Evolutionary conservation across 2,113 vertebrate genomes (phyloP).

Genomic region (Phainopepla nitens): DNA sequence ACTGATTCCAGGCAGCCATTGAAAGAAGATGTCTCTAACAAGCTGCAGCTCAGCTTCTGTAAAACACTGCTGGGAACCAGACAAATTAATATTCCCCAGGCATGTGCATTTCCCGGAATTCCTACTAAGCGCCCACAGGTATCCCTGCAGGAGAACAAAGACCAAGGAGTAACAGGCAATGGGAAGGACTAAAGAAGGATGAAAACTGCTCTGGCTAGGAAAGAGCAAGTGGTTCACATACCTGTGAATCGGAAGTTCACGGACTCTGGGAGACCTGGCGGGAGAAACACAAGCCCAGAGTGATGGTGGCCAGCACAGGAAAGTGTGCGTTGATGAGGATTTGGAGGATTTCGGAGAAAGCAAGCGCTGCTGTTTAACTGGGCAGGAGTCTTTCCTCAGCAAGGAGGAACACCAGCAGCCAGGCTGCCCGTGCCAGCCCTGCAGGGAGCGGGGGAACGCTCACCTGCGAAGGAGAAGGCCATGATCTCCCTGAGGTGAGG

Average conservation of each 20-base stretch:
- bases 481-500: conserved; percentile 87
- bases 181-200: not conserved
- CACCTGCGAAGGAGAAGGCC: conserved; percentile 91
- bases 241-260: conserved; percentile 94
- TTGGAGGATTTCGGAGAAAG: not conserved
- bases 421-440: not conserved
- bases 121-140: not conserved
- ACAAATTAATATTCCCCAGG: not conserved
- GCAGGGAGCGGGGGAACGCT: not conserved
- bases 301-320: not conserved
- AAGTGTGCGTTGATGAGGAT: rapidly evolving
- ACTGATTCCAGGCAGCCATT: not conserved
- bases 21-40: not conserved
- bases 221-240: conserved; percentile 42
- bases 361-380: not conserved
- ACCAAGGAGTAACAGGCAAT: not conserved
- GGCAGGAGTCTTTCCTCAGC: not conserved
- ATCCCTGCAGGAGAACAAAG: not conserved
- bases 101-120: not conserved
- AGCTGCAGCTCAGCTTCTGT: not conserved
- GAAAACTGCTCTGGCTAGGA: not conserved
- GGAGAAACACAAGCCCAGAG: not conserved
- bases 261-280: conserved; percentile 87
- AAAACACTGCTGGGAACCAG: not conserved
- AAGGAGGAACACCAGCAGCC: not conserved